Evolutionary conservation across 2,888 invertebrate genomes (phyloP).

Genomic region (Zootermopsis nevadensis): DNA sequence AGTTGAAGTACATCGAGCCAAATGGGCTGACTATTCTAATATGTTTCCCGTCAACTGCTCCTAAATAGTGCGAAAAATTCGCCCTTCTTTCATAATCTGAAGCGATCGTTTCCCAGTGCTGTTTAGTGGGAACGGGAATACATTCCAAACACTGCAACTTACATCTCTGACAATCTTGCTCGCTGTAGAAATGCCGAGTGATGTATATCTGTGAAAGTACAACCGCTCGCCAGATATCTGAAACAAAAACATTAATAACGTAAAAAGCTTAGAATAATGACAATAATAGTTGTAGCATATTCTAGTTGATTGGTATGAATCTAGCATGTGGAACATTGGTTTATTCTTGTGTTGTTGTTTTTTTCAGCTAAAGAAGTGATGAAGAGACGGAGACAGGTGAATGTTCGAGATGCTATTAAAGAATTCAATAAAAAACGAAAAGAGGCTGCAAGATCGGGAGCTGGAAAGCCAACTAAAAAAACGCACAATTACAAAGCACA

Average conservation of each 20-base stretch:
- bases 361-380: constrained; percentile 3
- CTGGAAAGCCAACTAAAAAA: not conserved
- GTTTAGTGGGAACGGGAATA: not conserved
- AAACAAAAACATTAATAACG: too few species aligned
- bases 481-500: not conserved
- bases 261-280: too few species aligned
- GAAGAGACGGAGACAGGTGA: not conserved
- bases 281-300: too few species aligned
- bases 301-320: too few species aligned
- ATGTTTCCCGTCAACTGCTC: constrained; percentile 50
- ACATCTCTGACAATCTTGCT: too few species aligned
- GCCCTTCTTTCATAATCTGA: not conserved
- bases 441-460: not conserved
- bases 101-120: not conserved
- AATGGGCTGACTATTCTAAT: constrained; percentile 53
- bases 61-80: not conserved
- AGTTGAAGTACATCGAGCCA: constrained; percentile 55
- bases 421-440: not conserved
- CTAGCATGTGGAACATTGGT: too few species aligned
- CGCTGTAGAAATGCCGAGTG: too few species aligned
- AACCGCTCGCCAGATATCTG: too few species aligned
- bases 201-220: too few species aligned
- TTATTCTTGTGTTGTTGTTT: not conserved
- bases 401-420: not conserved
- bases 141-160: not conserved